Percentiles rank a stretch among this genome's conserved stretches.
Evolutionary conservation across 2,888 invertebrate genomes (phyloP).

Genomic region (Zygaena filipendulae): DNA sequence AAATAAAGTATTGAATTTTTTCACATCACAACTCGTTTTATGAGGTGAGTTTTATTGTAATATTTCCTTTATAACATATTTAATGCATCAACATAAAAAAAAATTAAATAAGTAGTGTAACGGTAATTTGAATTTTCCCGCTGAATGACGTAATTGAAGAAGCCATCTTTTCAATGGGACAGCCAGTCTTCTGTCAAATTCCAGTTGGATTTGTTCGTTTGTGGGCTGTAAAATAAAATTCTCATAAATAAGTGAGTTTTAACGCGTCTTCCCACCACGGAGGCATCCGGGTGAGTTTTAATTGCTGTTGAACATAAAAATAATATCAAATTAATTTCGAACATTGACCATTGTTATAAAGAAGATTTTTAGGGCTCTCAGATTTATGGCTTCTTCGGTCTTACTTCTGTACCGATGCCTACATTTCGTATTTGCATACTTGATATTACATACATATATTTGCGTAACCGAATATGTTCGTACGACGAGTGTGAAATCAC

Average conservation of each 20-base stretch:
- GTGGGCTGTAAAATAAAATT: conserved; percentile 39
- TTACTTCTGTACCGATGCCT: too few relatives aligned
- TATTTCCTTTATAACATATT: too few relatives aligned
- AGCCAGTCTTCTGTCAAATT: conserved; percentile 51
- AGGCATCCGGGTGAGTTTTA: conserved; percentile 60
- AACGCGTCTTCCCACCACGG: conserved; percentile 41
- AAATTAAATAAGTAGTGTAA: conserved; percentile 28
- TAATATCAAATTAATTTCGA: conserved; percentile 20
- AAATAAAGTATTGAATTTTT: too few relatives aligned
- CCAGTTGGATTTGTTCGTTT: conserved; percentile 35
- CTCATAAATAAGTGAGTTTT: conserved; percentile 38
- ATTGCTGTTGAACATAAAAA: conserved; percentile 18
- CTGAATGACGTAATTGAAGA: conserved; percentile 53
- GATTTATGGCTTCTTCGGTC: too few relatives aligned
- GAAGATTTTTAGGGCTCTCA: too few relatives aligned
- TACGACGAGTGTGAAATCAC: too few relatives aligned
- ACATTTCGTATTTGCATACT: too few relatives aligned
- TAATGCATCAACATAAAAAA: too few relatives aligned
- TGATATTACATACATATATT: too few relatives aligned
- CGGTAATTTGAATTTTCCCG: conserved; percentile 50
- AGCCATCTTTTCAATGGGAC: conserved; percentile 45
- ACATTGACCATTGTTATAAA: conserved; percentile 22
- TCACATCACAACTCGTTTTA: conserved; percentile 31
- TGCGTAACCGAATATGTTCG: too few relatives aligned
- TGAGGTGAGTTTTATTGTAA: conserved; percentile 42